Conservation (phyloP, 2,113 vertebrate genomes). For the Hydrolagus affinis region DNA sequence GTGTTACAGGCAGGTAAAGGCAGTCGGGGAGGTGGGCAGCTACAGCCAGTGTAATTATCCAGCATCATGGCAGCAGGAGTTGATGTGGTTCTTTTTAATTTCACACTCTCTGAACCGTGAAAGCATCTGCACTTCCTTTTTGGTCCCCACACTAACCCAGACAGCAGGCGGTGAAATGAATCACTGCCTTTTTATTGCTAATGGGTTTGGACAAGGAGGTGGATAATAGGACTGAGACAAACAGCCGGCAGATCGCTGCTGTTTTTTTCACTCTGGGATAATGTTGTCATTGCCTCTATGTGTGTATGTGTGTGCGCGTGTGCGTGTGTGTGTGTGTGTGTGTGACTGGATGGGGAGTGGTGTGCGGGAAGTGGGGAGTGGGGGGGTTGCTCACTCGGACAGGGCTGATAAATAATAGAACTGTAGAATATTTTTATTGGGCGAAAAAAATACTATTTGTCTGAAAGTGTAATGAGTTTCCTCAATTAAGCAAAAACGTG, state of each 20-base stretch:
- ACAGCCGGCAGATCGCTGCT: slow-evolving; percentile 14
- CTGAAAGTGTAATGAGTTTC: neutral
- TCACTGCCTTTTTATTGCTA: slow-evolving; percentile 24
- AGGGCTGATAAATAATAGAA: neutral
- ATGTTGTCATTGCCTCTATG: neutral
- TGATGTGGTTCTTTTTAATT: slow-evolving; percentile 30
- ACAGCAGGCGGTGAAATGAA: slow-evolving; percentile 28
- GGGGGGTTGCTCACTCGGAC: neutral
- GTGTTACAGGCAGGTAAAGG: neutral
- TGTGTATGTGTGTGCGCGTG: too few relatives aligned
- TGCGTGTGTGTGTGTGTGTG: neutral
- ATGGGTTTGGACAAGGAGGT: neutral
- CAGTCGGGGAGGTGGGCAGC: neutral
- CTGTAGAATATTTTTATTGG: too few relatives aligned
- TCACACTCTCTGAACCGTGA: slow-evolving; percentile 30
- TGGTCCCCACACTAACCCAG: neutral
- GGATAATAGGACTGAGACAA: slow-evolving; percentile 18
- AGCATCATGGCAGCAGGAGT: neutral
- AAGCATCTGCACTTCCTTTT: slow-evolving; percentile 29
- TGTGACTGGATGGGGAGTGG: too few relatives aligned
- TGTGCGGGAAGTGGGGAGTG: too few relatives aligned
- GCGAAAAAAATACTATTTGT: too few relatives aligned
- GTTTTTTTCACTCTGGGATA: slow-evolving; percentile 4
- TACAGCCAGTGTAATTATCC: neutral
- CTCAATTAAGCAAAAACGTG: neutral